Evolutionary conservation across 2,797 vertebrate genomes (phyloP).

Genomic region (Pseudochirops corinnae): DNA sequence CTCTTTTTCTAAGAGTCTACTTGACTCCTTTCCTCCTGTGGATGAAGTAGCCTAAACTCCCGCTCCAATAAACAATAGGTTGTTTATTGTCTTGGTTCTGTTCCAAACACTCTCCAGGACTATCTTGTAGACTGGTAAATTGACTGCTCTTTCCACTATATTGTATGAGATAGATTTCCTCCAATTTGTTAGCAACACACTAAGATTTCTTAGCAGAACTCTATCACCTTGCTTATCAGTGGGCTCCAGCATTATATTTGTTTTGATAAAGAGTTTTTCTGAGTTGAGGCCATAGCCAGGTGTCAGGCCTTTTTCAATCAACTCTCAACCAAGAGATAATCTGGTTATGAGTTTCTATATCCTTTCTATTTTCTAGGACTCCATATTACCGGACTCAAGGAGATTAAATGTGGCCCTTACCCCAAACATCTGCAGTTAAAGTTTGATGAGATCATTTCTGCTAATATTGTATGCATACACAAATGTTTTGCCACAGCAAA

Average conservation of each 20-base stretch:
- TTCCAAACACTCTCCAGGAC: background rate
- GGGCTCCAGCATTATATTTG: background rate
- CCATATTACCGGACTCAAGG: background rate
- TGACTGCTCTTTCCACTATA: background rate
- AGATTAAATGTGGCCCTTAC: background rate
- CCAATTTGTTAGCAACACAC: background rate
- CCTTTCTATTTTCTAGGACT: background rate
- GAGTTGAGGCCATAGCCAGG: background rate
- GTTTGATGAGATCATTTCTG: background rate
- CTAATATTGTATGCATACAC: background rate
- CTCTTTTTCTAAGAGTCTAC: background rate
- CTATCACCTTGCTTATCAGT: background rate
- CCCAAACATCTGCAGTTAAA: background rate
- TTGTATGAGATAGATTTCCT: background rate
- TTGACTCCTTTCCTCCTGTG: background rate
- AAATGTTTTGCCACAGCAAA: background rate
- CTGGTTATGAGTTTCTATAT: background rate
- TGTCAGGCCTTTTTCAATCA: background rate
- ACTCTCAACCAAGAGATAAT: background rate
- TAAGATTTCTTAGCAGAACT: background rate
- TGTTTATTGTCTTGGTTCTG: background rate
- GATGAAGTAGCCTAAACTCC: background rate
- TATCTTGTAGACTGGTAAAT: background rate
- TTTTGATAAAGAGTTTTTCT: background rate
- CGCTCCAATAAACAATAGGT: background rate